Percentiles rank a stretch among this genome's conserved stretches.
These are phyloP conservation scores for Ischnus inquisitorius DNA, from an alignment of 2,888 invertebrate species.

Conservation along the genomic window DNA sequence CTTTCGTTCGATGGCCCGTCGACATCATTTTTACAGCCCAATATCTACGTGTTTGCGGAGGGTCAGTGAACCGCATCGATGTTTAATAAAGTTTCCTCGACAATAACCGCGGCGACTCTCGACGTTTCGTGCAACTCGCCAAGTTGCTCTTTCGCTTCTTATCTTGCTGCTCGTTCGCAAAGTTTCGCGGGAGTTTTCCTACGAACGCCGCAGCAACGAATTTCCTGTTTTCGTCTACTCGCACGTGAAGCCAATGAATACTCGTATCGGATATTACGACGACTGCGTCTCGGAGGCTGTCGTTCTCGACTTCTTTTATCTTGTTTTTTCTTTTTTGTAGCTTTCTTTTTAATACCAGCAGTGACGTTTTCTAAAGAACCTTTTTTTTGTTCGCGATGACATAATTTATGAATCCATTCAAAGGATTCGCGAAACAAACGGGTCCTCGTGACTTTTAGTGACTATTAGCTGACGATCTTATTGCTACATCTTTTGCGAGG, in stretches of 20 bases:
- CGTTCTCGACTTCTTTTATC: constrained; percentile 4
- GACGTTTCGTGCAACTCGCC: constrained; percentile 24
- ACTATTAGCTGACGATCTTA: constrained; percentile 2
- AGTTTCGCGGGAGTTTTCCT: constrained; percentile 37
- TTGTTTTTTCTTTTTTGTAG: background rate
- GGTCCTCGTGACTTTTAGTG: constrained; percentile 15
- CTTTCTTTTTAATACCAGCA: background rate
- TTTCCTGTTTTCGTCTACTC: constrained; percentile 35
- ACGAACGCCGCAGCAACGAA: background rate
- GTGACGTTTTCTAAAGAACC: constrained; percentile 37
- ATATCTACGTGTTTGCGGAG: constrained; percentile 53
- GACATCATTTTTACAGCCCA: constrained; percentile 50
- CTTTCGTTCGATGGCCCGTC: constrained; percentile 10
- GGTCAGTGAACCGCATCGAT: constrained; percentile 54
- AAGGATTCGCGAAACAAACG: constrained; percentile 24
- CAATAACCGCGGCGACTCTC: background rate
- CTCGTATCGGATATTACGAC: constrained; percentile 18
- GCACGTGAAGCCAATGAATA: background rate
- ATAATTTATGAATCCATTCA: constrained; percentile 36
- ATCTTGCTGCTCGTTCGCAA: constrained; percentile 19
- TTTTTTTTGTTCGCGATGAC: constrained; percentile 36
- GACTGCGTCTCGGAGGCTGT: background rate
- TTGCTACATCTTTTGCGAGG: constrained; percentile 3
- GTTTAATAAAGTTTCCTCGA: constrained; percentile 48
- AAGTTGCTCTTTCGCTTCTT: background rate